Conservation (phyloP, 2,113 vertebrate genomes). For the Carlito syrichta region DNA sequence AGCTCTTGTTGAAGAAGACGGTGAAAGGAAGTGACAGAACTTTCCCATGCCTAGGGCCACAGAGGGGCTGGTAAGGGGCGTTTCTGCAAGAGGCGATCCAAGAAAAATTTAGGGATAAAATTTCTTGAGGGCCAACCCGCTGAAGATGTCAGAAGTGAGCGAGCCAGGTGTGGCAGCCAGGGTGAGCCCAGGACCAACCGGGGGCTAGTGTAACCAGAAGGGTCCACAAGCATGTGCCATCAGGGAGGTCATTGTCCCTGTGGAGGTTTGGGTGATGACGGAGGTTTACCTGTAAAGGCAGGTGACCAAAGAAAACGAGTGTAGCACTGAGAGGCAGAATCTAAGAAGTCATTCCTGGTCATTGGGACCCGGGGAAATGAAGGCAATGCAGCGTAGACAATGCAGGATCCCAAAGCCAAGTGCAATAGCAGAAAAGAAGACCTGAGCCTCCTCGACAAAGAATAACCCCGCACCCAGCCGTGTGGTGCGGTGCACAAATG, state of each 20-base stretch:
- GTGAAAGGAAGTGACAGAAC: neutral
- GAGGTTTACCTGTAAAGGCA: neutral
- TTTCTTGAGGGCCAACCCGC: neutral
- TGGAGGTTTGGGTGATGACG: neutral
- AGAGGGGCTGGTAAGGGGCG: neutral
- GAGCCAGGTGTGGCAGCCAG: neutral
- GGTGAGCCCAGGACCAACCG: neutral
- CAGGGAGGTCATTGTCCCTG: neutral
- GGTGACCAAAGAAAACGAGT: neutral
- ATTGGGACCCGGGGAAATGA: neutral
- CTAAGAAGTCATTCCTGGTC: neutral
- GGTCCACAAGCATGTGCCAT: neutral
- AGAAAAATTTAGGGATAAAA: neutral
- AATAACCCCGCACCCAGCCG: neutral
- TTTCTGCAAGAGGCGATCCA: neutral
- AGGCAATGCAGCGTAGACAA: neutral
- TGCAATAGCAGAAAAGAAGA: neutral
- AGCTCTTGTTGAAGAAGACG: neutral
- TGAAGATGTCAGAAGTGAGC: neutral
- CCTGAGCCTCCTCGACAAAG: neutral
- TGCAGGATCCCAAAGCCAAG: neutral
- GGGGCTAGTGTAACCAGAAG: neutral
- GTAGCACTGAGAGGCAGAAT: neutral
- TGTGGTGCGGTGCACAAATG: no score
- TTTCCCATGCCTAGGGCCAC: neutral